Evolutionary conservation across 2,888 invertebrate species (phyloP).

Genomic region (Scaeva pyrastri): DNA sequence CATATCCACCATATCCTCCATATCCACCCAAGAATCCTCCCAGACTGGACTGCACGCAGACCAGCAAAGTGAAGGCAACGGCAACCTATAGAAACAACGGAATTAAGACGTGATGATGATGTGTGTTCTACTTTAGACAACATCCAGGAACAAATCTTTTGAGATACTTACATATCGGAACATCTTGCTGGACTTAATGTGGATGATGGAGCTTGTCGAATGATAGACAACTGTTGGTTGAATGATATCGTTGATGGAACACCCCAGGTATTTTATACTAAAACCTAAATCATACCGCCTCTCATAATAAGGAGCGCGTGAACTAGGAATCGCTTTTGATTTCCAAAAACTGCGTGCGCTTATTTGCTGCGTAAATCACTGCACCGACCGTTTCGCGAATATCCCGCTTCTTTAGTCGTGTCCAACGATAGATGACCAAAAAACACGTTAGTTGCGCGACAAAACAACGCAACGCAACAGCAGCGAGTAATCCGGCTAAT

Average conservation of each 20-base stretch:
- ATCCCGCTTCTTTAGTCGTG: not conserved
- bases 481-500: constrained; percentile 19
- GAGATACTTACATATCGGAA: constrained; percentile 78
- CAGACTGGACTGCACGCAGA: constrained; percentile 78
- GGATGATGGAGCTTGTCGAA: constrained; percentile 52
- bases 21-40: constrained; percentile 78
- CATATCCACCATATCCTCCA: constrained; percentile 73
- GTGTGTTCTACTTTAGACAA: not conserved
- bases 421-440: not conserved
- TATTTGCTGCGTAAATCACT: constrained; percentile 53
- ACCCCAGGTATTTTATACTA: constrained; percentile 53
- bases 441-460: constrained; percentile 62
- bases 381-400: not conserved
- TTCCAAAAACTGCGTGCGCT: constrained; percentile 36
- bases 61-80: constrained; percentile 76
- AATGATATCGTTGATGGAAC: constrained; percentile 65
- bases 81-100: constrained; percentile 76
- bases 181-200: constrained; percentile 72
- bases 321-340: constrained; percentile 54
- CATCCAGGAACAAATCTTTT: too few relatives aligned
- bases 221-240: constrained; percentile 66
- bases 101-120: not conserved
- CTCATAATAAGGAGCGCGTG: constrained; percentile 20
- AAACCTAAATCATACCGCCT: constrained; percentile 39
- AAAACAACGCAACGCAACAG: constrained; percentile 45